These are phyloP conservation scores for Iselma pallidipennis DNA, from an alignment of 2,888 invertebrate genomes.

Conservation along the genomic window DNA sequence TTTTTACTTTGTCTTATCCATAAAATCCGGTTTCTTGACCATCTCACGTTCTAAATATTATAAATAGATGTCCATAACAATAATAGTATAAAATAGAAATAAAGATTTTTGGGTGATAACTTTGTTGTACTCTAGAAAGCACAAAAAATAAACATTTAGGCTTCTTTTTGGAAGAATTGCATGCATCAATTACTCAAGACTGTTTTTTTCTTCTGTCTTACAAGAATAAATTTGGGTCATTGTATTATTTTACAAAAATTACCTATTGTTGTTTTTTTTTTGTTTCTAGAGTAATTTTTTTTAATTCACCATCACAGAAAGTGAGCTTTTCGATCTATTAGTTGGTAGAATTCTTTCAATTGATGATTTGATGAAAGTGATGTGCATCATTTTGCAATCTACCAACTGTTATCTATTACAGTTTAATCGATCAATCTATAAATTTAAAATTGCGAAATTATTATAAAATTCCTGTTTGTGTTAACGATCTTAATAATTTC, in stretches of 20 bases:
- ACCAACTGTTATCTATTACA: not conserved
- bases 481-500: not conserved
- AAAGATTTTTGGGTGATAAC: not conserved
- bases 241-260: not conserved
- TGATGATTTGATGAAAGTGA: not conserved
- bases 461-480: not conserved
- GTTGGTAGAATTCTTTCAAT: not conserved
- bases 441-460: not conserved
- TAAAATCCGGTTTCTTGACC: not conserved
- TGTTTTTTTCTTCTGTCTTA: too few species aligned
- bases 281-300: too few species aligned
- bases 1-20: not conserved
- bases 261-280: too few species aligned
- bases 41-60: not conserved
- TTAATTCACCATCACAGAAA: not conserved
- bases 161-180: too few species aligned
- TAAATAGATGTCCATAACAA: not conserved
- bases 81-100: not conserved
- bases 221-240: not conserved
- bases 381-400: not conserved
- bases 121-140: too few species aligned
- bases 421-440: not conserved
- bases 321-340: too few species aligned
- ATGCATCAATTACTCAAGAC: too few species aligned
- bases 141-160: too few species aligned